Evolutionary conservation across 2,113 vertebrate species (phyloP).

Genomic region (Cichladusa arquata): DNA sequence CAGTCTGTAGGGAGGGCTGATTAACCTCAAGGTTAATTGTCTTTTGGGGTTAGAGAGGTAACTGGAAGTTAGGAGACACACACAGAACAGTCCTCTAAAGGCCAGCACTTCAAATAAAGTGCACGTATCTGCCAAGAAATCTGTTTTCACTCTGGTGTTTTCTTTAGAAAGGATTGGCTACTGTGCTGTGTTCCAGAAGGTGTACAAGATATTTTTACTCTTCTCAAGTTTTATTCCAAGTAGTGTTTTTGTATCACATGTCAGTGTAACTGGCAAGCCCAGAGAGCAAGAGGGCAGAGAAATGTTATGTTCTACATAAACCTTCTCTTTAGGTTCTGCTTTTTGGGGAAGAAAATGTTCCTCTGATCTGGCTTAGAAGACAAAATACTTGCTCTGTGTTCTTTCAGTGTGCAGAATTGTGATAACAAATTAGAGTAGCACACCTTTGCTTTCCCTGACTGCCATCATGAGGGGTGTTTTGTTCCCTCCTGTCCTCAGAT

Average conservation of each 20-base stretch:
- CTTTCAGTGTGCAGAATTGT: neutral
- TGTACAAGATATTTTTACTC: neutral
- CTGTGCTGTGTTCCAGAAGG: neutral
- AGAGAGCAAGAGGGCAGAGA: neutral
- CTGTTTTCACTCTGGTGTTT: neutral
- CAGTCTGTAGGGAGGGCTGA: neutral
- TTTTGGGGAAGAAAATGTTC: neutral
- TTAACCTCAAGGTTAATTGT: neutral
- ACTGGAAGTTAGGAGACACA: neutral
- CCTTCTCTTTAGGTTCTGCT: neutral
- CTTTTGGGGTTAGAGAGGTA: neutral
- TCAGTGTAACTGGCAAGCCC: neutral
- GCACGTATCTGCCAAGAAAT: neutral
- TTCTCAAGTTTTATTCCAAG: neutral
- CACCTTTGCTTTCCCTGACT: neutral
- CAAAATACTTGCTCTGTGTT: neutral
- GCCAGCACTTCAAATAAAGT: neutral
- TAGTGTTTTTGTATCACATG: neutral
- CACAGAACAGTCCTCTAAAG: neutral
- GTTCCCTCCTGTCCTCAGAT: neutral
- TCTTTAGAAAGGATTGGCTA: neutral
- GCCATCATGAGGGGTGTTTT: neutral
- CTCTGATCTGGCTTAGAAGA: neutral
- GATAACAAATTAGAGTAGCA: neutral
- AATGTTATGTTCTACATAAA: neutral